A percentile compares a stretch with the other conserved stretches of the same genome.
Conservation (phyloP, 2,888 invertebrate genomes). For the Cephus pygmeus region DNA sequence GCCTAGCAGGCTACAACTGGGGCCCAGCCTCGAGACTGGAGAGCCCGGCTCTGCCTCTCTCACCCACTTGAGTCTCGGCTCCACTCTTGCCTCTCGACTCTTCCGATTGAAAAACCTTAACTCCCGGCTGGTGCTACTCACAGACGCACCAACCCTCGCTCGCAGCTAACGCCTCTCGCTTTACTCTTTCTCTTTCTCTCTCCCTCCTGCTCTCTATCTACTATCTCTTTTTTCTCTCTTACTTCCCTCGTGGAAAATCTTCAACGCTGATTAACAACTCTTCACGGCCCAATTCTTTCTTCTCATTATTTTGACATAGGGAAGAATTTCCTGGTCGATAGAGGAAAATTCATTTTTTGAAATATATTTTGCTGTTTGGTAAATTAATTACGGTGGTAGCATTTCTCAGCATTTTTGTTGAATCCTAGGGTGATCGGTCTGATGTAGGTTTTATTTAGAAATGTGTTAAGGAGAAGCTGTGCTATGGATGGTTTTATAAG, state of each 20-base stretch:
- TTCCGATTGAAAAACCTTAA: conserved; percentile 19
- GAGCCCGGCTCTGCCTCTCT: conserved; percentile 12
- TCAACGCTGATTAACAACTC: too few species aligned
- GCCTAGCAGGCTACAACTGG: conserved; percentile 28
- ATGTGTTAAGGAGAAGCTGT: too few species aligned
- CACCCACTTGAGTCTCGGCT: conserved; percentile 8
- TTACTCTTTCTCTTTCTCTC: conserved; percentile 14
- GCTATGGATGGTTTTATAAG: too few species aligned
- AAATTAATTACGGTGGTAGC: too few species aligned
- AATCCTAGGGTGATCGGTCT: too few species aligned
- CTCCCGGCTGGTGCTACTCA: not conserved
- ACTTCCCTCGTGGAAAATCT: conserved; percentile 2
- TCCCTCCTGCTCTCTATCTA: conserved; percentile 24
- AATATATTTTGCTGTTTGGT: too few species aligned
- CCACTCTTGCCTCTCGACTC: conserved; percentile 24
- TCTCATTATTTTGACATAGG: too few species aligned
- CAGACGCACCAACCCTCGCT: not conserved
- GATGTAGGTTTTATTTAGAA: too few species aligned
- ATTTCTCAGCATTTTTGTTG: too few species aligned
- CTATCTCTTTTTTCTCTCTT: conserved; percentile 21
- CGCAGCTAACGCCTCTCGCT: not conserved
- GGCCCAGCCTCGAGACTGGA: conserved; percentile 20
- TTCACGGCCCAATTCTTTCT: too few species aligned
- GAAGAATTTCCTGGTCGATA: too few species aligned
- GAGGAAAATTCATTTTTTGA: too few species aligned